phyloP scores from a whole-genome alignment of 2,113 vertebrate species.

The Mobula birostris region DNA sequence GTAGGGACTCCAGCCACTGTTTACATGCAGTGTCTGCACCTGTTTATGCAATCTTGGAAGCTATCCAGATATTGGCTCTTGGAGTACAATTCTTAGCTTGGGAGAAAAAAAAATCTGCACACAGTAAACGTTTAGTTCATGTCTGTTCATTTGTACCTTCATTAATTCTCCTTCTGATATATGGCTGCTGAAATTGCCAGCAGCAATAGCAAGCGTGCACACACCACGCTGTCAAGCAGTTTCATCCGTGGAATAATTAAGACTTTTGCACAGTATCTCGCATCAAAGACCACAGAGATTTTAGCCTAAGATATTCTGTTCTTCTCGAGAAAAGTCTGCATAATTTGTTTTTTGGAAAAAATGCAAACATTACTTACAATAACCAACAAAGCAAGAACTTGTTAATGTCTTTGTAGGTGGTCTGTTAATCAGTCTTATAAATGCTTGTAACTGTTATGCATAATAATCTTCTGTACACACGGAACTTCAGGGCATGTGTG shows the following conservation, averaged over 20 bases:
- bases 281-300: background rate
- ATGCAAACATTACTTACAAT: background rate
- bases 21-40: conserved; percentile 34
- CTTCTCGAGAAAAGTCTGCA: too few relatives aligned
- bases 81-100: conserved; percentile 24
- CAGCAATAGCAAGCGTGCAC: background rate
- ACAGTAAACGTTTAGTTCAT: conserved; percentile 23
- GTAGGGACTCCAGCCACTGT: conserved; percentile 26
- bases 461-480: too few relatives aligned
- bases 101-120: background rate
- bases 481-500: too few relatives aligned
- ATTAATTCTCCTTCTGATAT: conserved; percentile 28
- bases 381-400: background rate
- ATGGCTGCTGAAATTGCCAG: conserved; percentile 29
- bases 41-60: conserved; percentile 31
- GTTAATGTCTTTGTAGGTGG: too few relatives aligned
- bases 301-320: background rate
- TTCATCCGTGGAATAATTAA: conserved; percentile 6
- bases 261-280: background rate
- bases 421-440: too few relatives aligned
- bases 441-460: too few relatives aligned
- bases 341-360: background rate
- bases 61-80: conserved; percentile 7
- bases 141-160: conserved; percentile 20
- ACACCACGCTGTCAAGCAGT: background rate